Conservation (phyloP, 2,113 vertebrate genomes). For the Xenotilapia caudafasciata region DNA sequence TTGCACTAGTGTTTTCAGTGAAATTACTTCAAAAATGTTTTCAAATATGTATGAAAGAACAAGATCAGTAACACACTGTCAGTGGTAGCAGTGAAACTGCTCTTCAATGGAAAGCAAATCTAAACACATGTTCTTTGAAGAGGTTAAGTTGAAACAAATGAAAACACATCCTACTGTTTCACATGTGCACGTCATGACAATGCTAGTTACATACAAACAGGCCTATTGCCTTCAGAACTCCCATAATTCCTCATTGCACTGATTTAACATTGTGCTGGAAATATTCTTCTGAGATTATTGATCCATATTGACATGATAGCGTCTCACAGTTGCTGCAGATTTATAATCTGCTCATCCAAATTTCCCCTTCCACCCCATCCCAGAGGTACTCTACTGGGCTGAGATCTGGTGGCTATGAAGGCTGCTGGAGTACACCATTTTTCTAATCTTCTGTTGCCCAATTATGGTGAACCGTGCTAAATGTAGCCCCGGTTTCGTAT, state of each 20-base stretch:
- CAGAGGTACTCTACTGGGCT: background rate
- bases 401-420: background rate
- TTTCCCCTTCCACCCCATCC: background rate
- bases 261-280: background rate
- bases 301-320: background rate
- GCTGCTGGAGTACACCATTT: background rate
- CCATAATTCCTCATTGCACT: background rate
- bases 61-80: background rate
- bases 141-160: background rate
- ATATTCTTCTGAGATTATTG: background rate
- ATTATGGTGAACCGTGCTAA: background rate
- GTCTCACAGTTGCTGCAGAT: background rate
- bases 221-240: background rate
- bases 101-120: background rate
- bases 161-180: background rate
- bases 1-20: background rate
- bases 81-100: background rate
- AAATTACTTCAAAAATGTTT: background rate
- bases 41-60: background rate
- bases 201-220: background rate
- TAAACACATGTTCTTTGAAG: background rate
- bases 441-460: background rate
- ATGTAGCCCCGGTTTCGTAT: background rate
- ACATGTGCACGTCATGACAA: background rate
- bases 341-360: background rate